These are phyloP conservation scores for Adineta ricciae DNA, from an alignment of 2,888 invertebrate species.

Conservation along the genomic window DNA sequence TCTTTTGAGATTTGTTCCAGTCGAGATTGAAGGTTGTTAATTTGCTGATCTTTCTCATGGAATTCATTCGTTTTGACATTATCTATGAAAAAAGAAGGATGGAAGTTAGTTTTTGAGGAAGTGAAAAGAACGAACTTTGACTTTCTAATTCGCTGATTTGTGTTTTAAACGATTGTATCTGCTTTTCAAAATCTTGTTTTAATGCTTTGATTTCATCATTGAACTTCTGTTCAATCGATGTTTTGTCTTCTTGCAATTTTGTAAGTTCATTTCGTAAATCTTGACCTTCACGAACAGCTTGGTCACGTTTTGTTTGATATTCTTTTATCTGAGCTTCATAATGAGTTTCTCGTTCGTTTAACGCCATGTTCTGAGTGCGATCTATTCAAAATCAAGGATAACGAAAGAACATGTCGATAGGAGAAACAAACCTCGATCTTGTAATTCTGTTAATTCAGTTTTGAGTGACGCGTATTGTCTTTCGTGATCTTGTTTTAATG, in stretches of 20 bases:
- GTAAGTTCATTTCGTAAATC: background rate
- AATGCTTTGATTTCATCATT: background rate
- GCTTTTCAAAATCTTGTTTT: background rate
- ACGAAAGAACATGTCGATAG: background rate
- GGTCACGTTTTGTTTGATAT: background rate
- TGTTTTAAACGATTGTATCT: background rate
- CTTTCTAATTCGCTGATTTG: background rate
- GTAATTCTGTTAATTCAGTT: background rate
- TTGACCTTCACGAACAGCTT: background rate
- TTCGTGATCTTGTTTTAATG: background rate
- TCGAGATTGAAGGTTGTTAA: background rate
- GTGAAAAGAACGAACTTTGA: background rate
- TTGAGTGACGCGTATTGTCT: background rate
- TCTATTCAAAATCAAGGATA: background rate
- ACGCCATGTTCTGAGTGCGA: background rate
- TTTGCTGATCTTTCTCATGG: background rate
- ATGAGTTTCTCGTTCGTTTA: background rate
- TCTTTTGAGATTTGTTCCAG: background rate
- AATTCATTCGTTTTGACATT: background rate
- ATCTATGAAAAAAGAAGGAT: background rate
- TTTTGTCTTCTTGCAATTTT: background rate
- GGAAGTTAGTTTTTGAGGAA: no score
- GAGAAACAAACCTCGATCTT: background rate
- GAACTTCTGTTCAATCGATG: background rate
- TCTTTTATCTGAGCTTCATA: background rate